Base-by-base conservation (phyloP, 2,797 vertebrate genomes). In the Urosaurus nigricauda region DNA sequence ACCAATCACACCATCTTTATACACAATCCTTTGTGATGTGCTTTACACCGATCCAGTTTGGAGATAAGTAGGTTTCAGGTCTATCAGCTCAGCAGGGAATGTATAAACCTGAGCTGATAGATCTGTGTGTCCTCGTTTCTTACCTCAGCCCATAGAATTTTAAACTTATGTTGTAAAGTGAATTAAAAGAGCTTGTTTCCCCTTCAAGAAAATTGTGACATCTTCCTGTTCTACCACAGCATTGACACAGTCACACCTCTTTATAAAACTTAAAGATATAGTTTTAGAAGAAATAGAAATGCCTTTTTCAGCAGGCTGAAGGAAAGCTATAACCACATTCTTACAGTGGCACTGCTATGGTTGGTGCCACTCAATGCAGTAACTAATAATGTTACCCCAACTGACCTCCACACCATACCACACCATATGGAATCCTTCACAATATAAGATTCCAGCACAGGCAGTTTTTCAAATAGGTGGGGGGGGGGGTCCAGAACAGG, bases 151-250 rank as follows among this genome's bases (percentile, higher is more conserved):
- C 8, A 56, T 9, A n/a, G 14, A 51, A 60, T 75, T 75, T 85
- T 35, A 74, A 85, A 58, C 3, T 40, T 63, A 26, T 60, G 12
- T 85, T 60, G 40, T 47, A 43, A 84, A 71, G 65, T n/a, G 17
- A 84, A 83, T 35, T 84, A 47, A 58, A 58, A 26, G 47, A 32
- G 24, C 17, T 58, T 5, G 35, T 9, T n/a, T 65, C 73, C 43
- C 35, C 3, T 40, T 85, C 56, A n/a, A 35, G 56, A 86, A 78
- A 43, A 78, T 86, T 86, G 29, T 74, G n/a, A 60, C 74, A 86
- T 65, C 17, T 86, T 24, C 84, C 58, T 86, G 29, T 58, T 70
- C 43, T 8, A 53, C 16, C 80, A 51, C 17, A 51, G 43, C 43
- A 47, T 75, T 74, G 37, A 85, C 71, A 60, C 11, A 24, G 32